Evolutionary conservation across 2,113 vertebrate genomes (phyloP).

Genomic region (Machaerirhynchus nigripectus): DNA sequence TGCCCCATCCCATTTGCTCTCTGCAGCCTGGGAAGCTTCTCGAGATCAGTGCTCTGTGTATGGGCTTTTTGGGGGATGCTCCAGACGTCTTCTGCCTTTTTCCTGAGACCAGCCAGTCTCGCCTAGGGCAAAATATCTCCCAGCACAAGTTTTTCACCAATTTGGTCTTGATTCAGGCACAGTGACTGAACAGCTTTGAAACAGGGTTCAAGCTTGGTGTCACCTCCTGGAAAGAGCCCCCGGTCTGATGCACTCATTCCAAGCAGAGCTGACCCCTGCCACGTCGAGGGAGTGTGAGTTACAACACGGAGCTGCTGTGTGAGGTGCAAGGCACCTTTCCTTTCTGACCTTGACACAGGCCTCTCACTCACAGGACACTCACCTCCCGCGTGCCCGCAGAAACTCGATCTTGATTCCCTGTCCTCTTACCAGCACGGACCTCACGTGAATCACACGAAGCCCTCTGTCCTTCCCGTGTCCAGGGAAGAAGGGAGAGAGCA

Average conservation of each 20-base stretch:
- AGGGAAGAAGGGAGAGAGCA: neutral
- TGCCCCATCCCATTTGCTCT: neutral
- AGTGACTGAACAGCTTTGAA: neutral
- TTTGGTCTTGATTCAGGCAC: neutral
- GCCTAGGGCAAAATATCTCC: neutral
- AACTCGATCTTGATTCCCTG: neutral
- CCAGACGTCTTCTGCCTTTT: neutral
- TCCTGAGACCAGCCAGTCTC: neutral
- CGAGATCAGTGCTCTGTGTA: neutral
- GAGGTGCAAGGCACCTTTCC: neutral
- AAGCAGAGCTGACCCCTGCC: neutral
- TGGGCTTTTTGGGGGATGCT: neutral
- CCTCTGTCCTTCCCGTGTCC: neutral
- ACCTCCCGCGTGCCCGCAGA: no score
- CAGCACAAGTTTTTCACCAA: neutral
- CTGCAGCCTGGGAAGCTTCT: neutral
- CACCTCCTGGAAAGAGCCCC: neutral
- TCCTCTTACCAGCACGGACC: neutral
- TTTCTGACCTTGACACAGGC: neutral
- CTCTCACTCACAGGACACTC: no score
- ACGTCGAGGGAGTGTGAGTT: rapidly evolving
- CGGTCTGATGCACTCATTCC: neutral
- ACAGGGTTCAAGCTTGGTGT: neutral
- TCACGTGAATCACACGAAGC: neutral
- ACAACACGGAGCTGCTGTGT: neutral